These are phyloP conservation scores for Ennomos fuscantarius DNA, from an alignment of 2,888 invertebrate genomes.

Conservation along the genomic window DNA sequence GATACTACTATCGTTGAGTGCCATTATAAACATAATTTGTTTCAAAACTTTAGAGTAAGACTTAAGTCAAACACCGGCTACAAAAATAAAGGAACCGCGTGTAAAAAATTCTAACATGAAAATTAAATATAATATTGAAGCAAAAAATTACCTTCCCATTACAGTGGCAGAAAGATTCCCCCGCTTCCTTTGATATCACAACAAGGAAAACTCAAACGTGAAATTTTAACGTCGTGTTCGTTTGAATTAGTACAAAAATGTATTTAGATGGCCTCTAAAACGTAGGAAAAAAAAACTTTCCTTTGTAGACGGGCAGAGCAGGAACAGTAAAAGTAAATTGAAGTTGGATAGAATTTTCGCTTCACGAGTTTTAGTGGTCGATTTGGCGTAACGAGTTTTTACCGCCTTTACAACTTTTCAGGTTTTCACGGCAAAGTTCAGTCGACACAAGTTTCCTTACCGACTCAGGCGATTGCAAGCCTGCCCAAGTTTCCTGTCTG, in stretches of 20 bases:
- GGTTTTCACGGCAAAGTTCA: constrained; percentile 66
- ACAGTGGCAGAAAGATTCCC: constrained; percentile 16
- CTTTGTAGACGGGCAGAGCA: constrained; percentile 71
- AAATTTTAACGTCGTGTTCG: constrained; percentile 66
- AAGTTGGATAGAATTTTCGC: constrained; percentile 84
- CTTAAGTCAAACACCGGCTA: no score
- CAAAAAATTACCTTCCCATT: constrained; percentile 21
- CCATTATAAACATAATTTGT: no score
- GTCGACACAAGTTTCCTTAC: constrained; percentile 56
- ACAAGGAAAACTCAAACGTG: constrained; percentile 59
- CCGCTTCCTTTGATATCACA: constrained; percentile 60
- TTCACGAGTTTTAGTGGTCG: constrained; percentile 82
- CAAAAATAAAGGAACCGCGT: constrained; percentile 2
- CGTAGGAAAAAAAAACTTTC: constrained; percentile 65
- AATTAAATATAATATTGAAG: constrained; percentile 15
- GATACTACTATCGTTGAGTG: no score
- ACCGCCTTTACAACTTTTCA: constrained; percentile 79
- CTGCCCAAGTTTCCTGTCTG: constrained; percentile 42
- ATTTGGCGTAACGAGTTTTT: constrained; percentile 83
- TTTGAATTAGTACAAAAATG: constrained; percentile 71
- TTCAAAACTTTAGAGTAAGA: no score
- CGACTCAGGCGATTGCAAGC: constrained; percentile 51
- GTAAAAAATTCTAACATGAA: constrained; percentile 7
- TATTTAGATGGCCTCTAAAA: constrained; percentile 67
- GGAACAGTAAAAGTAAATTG: constrained; percentile 84